Conservation (phyloP, 2,113 vertebrate species). For the Erpornis zantholeuca region DNA sequence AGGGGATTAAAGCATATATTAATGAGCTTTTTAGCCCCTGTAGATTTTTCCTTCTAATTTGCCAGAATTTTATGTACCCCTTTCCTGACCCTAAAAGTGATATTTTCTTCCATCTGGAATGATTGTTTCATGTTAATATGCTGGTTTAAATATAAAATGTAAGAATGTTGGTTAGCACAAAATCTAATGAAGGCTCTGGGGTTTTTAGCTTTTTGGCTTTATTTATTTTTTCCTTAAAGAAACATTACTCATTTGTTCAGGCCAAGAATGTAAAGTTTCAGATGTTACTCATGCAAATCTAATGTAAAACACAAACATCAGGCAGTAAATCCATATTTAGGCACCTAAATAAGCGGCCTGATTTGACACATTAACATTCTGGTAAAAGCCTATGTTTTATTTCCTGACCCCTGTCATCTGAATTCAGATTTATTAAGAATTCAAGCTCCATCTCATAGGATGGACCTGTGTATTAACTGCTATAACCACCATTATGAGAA, state of each 20-base stretch:
- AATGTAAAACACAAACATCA: constrained; percentile 31
- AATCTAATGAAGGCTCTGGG: constrained; percentile 65
- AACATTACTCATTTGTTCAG: constrained; percentile 33
- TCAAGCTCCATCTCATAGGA: not conserved
- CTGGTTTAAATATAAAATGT: constrained; percentile 58
- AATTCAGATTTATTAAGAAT: not conserved
- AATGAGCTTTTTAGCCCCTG: constrained; percentile 60
- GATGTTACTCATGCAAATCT: constrained; percentile 29
- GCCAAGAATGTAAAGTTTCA: constrained; percentile 39
- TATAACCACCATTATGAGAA: not conserved
- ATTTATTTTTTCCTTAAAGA: constrained; percentile 52
- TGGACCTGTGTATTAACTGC: not conserved
- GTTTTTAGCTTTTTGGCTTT: constrained; percentile 44
- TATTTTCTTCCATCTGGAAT: constrained; percentile 66
- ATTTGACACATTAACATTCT: constrained; percentile 19
- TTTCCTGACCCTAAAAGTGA: constrained; percentile 55
- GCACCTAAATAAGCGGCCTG: constrained; percentile 15
- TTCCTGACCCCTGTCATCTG: not conserved
- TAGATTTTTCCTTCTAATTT: constrained; percentile 64
- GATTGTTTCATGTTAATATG: constrained; percentile 60
- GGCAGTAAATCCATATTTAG: constrained; percentile 30
- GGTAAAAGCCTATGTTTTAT: not conserved
- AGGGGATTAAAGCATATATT: constrained; percentile 54
- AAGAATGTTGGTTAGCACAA: constrained; percentile 61
- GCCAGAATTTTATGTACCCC: constrained; percentile 63